Conservation (phyloP, 2,888 invertebrate species). For the Lepidocyrtoides sp. region DNA sequence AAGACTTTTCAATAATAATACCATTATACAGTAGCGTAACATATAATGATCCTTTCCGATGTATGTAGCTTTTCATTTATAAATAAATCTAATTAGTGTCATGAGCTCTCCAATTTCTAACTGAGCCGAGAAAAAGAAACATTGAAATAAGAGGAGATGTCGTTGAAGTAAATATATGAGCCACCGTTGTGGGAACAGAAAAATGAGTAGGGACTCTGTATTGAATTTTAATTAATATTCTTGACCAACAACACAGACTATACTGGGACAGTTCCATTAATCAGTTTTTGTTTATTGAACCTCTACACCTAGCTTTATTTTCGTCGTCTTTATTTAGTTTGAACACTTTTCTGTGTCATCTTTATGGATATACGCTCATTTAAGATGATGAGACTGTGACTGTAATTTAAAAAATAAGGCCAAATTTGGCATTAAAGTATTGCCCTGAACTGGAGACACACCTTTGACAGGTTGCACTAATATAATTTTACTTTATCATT, state of each 20-base stretch:
- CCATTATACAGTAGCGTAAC: neutral
- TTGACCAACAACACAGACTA: too few relatives aligned
- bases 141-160: slow-evolving; percentile 21
- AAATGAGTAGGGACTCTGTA: neutral
- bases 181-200: slow-evolving; percentile 21
- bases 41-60: slow-evolving; percentile 1
- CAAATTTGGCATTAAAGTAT: too few relatives aligned
- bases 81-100: slow-evolving; percentile 68
- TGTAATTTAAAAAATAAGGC: too few relatives aligned
- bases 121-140: neutral
- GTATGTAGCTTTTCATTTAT: slow-evolving; percentile 42
- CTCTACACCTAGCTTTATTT: too few relatives aligned
- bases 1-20: slow-evolving; percentile 7
- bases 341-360: too few relatives aligned
- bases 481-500: too few relatives aligned
- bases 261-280: too few relatives aligned
- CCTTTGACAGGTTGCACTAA: too few relatives aligned
- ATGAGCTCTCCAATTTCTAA: slow-evolving; percentile 26
- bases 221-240: slow-evolving; percentile 44
- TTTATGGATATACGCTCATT: too few relatives aligned
- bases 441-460: too few relatives aligned
- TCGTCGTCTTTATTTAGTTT: neutral
- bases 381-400: too few relatives aligned
- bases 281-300: too few relatives aligned
- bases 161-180: neutral